Percentiles rank a stretch among this genome's conserved stretches.
Conservation (phyloP, 2,888 invertebrate genomes). For the Dastarcus helophoroides region DNA sequence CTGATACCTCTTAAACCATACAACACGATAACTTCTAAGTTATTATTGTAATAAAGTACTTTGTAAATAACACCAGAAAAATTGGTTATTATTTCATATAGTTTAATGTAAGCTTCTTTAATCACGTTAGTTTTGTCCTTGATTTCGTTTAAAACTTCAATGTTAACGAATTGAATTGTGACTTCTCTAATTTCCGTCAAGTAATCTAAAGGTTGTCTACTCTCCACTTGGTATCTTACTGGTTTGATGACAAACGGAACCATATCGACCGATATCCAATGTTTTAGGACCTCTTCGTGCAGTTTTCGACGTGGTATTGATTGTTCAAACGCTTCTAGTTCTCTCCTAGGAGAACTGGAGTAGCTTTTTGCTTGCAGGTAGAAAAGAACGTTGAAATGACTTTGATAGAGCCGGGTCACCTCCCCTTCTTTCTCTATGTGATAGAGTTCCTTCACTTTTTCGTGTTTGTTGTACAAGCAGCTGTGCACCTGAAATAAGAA, state of each 20-base stretch:
- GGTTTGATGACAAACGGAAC: constrained; percentile 47
- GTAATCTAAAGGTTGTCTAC: constrained; percentile 49
- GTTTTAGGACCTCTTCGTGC: too few species aligned
- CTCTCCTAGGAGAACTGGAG: too few species aligned
- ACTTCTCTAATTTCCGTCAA: constrained; percentile 57
- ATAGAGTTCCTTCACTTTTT: too few species aligned
- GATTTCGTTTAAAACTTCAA: constrained; percentile 38
- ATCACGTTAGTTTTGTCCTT: constrained; percentile 41
- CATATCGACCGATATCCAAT: too few species aligned
- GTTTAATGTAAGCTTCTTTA: constrained; percentile 41
- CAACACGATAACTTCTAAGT: constrained; percentile 51
- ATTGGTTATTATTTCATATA: constrained; percentile 37
- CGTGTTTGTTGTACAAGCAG: too few species aligned
- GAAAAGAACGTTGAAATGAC: too few species aligned
- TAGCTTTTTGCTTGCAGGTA: too few species aligned
- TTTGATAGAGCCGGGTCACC: too few species aligned
- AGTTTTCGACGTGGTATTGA: too few species aligned
- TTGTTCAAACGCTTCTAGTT: too few species aligned
- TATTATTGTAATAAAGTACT: constrained; percentile 49
- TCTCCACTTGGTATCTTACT: constrained; percentile 42
- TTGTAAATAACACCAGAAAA: constrained; percentile 48
- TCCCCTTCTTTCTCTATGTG: too few species aligned
- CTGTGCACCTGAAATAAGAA: too few species aligned
- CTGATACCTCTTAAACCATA: constrained; percentile 55
- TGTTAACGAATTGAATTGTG: constrained; percentile 49